Evolutionary conservation across 1,140 invertebrate species (phyloP), one percentile per base, ranked within the genome.

Genomic region (Mycetomoellerius zeteki): DNA sequence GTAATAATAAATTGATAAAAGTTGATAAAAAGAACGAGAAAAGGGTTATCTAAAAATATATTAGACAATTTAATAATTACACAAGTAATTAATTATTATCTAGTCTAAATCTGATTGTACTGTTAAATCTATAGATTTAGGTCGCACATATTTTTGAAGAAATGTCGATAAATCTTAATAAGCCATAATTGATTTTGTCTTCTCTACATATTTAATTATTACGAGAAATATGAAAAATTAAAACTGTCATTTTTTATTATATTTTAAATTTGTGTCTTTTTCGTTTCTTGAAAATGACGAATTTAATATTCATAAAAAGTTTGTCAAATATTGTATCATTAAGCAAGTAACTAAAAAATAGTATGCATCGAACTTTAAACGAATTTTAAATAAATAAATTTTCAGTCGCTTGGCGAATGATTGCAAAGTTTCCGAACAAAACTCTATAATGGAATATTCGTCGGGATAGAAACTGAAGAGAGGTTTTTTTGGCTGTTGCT

Each of bases 401-500:
- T 78, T 19, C 52, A 27, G 24, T 60, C 6, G 24, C 16, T n/a
- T 64, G 27, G n/a, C 43, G 30, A 30, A 54, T 21, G 19, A 67
- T 58, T 43, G 54, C 14, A 33, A 65, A 65, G 58, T 64, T 85
- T 16, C 7, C 14, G 12, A 19, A 75, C 43, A 60, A 50, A 80
- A 80, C 60, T 80, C 52, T 19, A 6, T 30, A 47, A 47, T 12
- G 8, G 3, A 65, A n/a, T 82, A 19, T 67, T 71, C n/a, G 77
- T 72, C 7, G 60, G 12, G 24, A 50, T 30, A 33, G 77, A 24
- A 58, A 81, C 19, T 30, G 21, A 10, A 65, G 14, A 65, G 12
- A 71, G 21, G 30, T 37, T 87, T 76, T 67, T 69, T 37, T 14
- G 37, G 50, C 80, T 60, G 85, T 86, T 77, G 64, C 47, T 75